Evolutionary conservation across 1,140 invertebrate genomes (phyloP), one percentile per base, ranked within the genome.

Genomic region (Pemphigus obesinymphae): DNA sequence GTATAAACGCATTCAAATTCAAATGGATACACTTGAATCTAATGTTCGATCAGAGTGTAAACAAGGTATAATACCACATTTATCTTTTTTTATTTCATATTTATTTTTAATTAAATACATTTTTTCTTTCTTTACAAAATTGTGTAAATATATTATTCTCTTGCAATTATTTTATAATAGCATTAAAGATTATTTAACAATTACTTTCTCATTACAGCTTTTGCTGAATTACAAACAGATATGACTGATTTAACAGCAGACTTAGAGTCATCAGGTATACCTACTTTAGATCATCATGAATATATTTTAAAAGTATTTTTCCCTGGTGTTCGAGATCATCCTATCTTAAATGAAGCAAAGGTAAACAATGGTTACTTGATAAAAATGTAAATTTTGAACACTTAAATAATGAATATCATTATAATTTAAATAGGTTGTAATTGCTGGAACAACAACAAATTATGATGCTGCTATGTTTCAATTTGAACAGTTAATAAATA

Each of bases 271-370:
- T 94, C 95, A 11, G 97, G 97, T 2, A 98, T 99, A 85, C 97
- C 97, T 7, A 97, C 96, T 10, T 88, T 98, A 58, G 96, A 98
- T 88, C 96, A 98, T 86, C 93, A 96, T 75, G 96, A 95, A 86
- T 99, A 98, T 86, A 96, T 98, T 63, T 98, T 98, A 94, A 97
- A 98, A 88, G 96, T 99, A 17, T 97, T 99, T 86, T 99, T 99
- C 87, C 97, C 97, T 13, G 95, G 95, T 73, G 95, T 97, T 10
- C 92, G 92, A 31, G 95, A 97, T 87, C 95, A 97, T 88, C 95
- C 96, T 0, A 95, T 97, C 85, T 88, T 97, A 58, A 94, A 94
- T 86, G 92, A 95, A 83, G 93, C 93, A 72, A 93, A 95, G 87
- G 89, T 92, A 86, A 87, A 84, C 53, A 31, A 50, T 23, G 0